These are phyloP conservation scores for Fistularia commersonii DNA, from an alignment of 2,797 vertebrate genomes.

Conservation along the genomic window DNA sequence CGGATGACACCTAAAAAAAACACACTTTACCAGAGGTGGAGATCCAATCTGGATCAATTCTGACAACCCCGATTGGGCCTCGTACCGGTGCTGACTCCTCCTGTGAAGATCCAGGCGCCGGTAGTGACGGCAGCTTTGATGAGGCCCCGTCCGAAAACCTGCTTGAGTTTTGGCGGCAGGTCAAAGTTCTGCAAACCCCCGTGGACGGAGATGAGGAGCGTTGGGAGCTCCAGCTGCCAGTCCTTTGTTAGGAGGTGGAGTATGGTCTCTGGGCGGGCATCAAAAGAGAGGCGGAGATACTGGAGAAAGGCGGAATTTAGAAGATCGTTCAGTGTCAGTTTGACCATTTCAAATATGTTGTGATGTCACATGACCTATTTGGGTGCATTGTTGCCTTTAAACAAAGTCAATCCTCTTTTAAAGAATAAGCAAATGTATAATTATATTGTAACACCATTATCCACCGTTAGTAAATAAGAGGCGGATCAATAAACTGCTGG, in stretches of 20 bases:
- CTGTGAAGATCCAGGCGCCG: constrained; percentile 97
- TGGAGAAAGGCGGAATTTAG: constrained; percentile 39
- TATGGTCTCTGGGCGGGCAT: constrained; percentile 89
- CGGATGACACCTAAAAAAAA: constrained; percentile 85
- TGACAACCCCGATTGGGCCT: too few relatives aligned
- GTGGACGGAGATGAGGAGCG: constrained; percentile 91
- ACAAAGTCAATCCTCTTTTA: too few relatives aligned
- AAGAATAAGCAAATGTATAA: too few relatives aligned
- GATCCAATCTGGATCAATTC: neutral
- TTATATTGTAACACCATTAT: too few relatives aligned
- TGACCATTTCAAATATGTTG: too few relatives aligned
- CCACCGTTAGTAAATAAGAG: too few relatives aligned
- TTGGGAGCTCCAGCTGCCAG: constrained; percentile 94
- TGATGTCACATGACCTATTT: too few relatives aligned
- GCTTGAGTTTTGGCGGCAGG: constrained; percentile 92
- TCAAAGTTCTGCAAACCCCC: constrained; percentile 96
- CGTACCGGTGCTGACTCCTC: constrained; percentile 90
- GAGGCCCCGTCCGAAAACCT: constrained; percentile 94
- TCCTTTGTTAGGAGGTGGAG: constrained; percentile 95
- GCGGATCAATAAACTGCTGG: too few relatives aligned
- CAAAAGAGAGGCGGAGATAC: constrained; percentile 90
- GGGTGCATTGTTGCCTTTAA: too few relatives aligned
- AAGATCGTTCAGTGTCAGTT: too few relatives aligned
- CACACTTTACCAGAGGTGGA: neutral
- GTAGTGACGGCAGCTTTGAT: constrained; percentile 97